phyloP scores from a whole-genome alignment of 2,113 vertebrate species.

The Thalassarche chlororhynchos region DNA sequence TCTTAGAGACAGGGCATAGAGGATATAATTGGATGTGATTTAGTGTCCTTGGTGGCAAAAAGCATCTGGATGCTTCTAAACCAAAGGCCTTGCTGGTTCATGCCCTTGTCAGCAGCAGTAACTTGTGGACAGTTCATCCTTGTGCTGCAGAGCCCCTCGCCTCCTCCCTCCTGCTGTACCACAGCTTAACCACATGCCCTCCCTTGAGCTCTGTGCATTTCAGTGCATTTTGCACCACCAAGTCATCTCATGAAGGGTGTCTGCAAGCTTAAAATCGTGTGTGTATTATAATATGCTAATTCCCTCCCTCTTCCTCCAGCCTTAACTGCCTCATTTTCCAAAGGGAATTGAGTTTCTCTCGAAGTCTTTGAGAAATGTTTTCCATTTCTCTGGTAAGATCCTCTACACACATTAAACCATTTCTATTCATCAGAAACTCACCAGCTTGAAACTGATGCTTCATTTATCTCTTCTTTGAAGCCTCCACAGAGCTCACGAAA shows the following conservation, averaged over 20 bases:
- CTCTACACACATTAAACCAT: background rate
- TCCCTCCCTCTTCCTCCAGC: background rate
- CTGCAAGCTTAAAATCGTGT: background rate
- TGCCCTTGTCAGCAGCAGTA: background rate
- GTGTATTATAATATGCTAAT: background rate
- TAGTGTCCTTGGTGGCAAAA: background rate
- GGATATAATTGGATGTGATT: background rate
- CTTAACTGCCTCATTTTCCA: background rate
- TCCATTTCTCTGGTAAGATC: background rate
- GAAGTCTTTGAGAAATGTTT: background rate
- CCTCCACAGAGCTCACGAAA: background rate
- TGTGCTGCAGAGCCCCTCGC: background rate
- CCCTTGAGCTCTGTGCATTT: too few species aligned
- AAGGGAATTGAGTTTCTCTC: background rate
- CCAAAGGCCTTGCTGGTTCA: background rate
- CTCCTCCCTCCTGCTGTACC: background rate
- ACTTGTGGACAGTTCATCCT: too few species aligned
- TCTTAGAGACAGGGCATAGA: background rate
- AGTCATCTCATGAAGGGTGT: background rate
- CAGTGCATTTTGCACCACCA: background rate
- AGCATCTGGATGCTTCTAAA: background rate
- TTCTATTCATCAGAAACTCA: background rate
- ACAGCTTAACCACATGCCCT: fast-evolving
- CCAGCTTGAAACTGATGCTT: background rate
- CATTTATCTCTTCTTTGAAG: background rate